Evolutionary conservation across 2,113 vertebrate species (phyloP), one percentile per base, ranked within the genome.

Genomic region (Brachyhypopomus gauderio): DNA sequence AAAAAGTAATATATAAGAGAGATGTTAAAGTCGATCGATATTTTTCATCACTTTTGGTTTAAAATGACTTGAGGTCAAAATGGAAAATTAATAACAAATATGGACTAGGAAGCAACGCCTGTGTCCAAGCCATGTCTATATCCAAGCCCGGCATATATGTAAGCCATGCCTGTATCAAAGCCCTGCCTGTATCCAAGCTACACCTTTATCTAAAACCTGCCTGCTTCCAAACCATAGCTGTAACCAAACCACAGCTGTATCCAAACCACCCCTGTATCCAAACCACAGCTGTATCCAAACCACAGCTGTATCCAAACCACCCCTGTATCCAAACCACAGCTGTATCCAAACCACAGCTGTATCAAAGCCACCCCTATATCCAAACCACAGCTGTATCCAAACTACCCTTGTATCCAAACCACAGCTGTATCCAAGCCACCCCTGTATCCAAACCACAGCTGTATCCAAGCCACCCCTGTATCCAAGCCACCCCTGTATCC

Each of bases 1-100:
- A 0, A 67, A 34, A 56, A 45, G 25, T 41, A 38, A 75, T 59
- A 58, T 20, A 74, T 27, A 75, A 81, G 45, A 59, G 38, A 52
- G 72, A 76, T 69, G 34, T 25, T 70, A 67, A 58, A 60, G 22
- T 17, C 23, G 36, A 81, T 81, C 80, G 66, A 75, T 69, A 81
- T 76, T 81, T 80, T 81, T 76, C 72, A 81, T 81, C 80, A 76
- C 48, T 70, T 81, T 19, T 73, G 70, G 27, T 66, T 81, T 81
- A 45, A 81, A 75, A 60, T 45, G 25, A 75, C 72, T 81, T 30
- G 27, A 69, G 72, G 62, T 23, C 69, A 41, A 67, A 23, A 76
- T 81, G 64, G 27, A 72, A 79, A 72, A 72, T 20, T 36, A 75
- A 64, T 52, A 59, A 76, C 66, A 67, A 52, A 52, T 52, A 52